Evolutionary conservation across 2,113 vertebrate species (phyloP).

Genomic region (Antechinus flavipes): DNA sequence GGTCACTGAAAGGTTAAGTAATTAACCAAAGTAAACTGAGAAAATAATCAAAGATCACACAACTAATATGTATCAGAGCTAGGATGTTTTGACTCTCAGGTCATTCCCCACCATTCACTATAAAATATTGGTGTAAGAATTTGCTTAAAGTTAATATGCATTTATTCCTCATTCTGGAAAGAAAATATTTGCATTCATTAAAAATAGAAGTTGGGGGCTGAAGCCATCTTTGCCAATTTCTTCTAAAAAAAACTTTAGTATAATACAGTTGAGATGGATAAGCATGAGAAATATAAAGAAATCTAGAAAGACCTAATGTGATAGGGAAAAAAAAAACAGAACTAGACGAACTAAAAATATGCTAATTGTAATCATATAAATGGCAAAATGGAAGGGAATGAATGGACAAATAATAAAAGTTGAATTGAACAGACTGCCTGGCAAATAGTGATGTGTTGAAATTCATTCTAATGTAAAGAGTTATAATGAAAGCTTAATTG

Average conservation of each 20-base stretch:
- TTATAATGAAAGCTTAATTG: background rate
- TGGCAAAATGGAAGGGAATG: background rate
- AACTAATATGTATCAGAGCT: background rate
- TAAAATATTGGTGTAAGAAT: constrained; percentile 31
- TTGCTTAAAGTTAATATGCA: constrained; percentile 45
- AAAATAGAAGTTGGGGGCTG: constrained; percentile 16
- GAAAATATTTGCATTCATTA: constrained; percentile 45
- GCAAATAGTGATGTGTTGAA: background rate
- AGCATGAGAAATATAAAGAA: background rate
- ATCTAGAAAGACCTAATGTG: background rate
- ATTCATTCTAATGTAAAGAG: background rate
- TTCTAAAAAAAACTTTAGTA: background rate
- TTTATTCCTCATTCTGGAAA: constrained; percentile 49
- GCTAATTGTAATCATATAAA: background rate
- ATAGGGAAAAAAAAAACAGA: background rate
- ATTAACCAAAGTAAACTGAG: too few relatives aligned
- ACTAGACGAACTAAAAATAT: background rate
- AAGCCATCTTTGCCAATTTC: background rate
- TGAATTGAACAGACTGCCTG: background rate
- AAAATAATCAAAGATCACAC: background rate
- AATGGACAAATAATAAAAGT: background rate
- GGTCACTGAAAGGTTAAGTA: too few relatives aligned
- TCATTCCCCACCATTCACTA: background rate
- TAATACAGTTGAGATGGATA: background rate
- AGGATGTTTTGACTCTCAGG: background rate